Evolutionary conservation across 2,797 vertebrate genomes (phyloP), one percentile per base, ranked within the genome.

Genomic region (Molothrus ater): DNA sequence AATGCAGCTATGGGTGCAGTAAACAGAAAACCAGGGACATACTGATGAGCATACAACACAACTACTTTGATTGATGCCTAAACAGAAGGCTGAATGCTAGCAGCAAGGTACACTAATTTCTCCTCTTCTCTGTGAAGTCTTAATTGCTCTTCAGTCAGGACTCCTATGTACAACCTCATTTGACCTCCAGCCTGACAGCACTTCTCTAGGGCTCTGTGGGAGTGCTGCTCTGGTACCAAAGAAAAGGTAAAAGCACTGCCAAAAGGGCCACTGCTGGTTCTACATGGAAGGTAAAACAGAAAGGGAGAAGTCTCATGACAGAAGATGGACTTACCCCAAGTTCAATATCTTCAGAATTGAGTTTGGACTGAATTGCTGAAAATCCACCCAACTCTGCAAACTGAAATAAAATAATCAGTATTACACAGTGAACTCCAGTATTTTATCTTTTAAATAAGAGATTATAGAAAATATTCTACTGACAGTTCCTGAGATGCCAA

Each of bases 371-470:
- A 97, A 99, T 99, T 96, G 99, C 99, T 78, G 98, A 98, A 98
- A 99, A 99, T 92, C 99, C 99, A 92, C 99, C 99, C 98, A 99
- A 95, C 97, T 99, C 99, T 88, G 99, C 99, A 98, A 99, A 99
- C 99, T 99, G 94, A 65, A 95, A 96, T 45, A 78, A 74, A 93
- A 84, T 70, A 26, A 92, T n/a, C 40, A 63, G 83, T 12, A 42
- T 59, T 43, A 90, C 22, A 22, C 3, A 74, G 28, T 6, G 26
- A 86, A 60, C 15, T 14, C 72, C 17, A 83, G 25, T 43, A 65
- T 36, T 75, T 79, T 48, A 64, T 53, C 14, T 78, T 75, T 63
- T 38, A 71, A 81, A 68, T n/a, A 54, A 60, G 6, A 32, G 53
- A 11, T 34, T 57, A 73, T 0, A 71, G 45, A 80, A 81, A 92